These are phyloP conservation scores for Atherinomorus stipes DNA, from an alignment of 2,113 vertebrate species.

Conservation along the genomic window DNA sequence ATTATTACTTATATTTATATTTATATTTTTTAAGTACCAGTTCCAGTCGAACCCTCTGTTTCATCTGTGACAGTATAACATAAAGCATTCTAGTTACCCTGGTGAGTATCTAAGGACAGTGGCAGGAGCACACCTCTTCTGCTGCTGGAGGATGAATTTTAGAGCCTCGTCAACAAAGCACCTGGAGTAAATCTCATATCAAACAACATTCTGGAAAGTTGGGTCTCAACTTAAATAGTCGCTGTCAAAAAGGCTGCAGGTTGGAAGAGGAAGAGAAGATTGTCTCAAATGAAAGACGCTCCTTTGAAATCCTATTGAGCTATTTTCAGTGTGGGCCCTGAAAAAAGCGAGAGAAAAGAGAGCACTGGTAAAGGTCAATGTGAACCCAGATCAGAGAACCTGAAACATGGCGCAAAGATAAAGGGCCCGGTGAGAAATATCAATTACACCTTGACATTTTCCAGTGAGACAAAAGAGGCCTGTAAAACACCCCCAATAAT, in stretches of 20 bases:
- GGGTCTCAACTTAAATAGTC: constrained; percentile 72
- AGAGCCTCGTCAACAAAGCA: constrained; percentile 60
- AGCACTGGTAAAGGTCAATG: constrained; percentile 78
- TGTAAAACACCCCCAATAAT: constrained; percentile 46
- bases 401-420: constrained; percentile 78
- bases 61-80: not conserved
- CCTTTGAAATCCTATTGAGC: constrained; percentile 78
- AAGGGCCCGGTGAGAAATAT: constrained; percentile 79
- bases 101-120: constrained; percentile 1
- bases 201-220: constrained; percentile 75
- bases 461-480: constrained; percentile 75
- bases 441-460: constrained; percentile 84
- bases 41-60: not conserved
- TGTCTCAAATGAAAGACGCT: constrained; percentile 78
- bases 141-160: constrained; percentile 35
- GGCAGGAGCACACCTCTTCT: constrained; percentile 18
- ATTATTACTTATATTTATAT: too few species aligned
- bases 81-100: constrained; percentile 1
- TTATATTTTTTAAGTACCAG: not conserved
- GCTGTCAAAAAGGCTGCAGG: constrained; percentile 63
- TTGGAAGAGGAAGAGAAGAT: constrained; percentile 69
- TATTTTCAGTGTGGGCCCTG: constrained; percentile 70
- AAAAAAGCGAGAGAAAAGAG: constrained; percentile 61
- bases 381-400: constrained; percentile 78
- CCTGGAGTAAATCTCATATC: constrained; percentile 68